These are phyloP conservation scores for Epizoanthus illoricatus DNA, from an alignment of 92 coral and sea anemone species.

Conservation along the genomic window DNA sequence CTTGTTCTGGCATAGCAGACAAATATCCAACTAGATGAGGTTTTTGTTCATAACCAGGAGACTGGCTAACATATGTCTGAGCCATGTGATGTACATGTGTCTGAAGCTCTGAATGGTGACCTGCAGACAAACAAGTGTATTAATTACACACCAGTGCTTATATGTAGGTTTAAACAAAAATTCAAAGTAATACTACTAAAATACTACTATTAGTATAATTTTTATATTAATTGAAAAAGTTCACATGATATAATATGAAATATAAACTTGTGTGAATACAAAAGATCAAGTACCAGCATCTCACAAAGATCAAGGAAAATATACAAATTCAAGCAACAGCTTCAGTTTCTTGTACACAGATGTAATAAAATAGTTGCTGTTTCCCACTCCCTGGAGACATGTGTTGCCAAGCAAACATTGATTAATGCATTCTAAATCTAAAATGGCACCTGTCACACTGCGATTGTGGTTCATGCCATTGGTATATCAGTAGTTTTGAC, in stretches of 20 bases:
- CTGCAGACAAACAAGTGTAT: background rate
- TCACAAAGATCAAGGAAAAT: too few species aligned
- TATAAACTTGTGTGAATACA: too few species aligned
- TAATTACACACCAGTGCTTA: background rate
- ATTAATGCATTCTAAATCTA: too few species aligned
- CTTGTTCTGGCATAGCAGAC: constrained; percentile 48
- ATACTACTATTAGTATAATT: too few species aligned
- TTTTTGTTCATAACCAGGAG: constrained; percentile 22
- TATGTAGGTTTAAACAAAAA: constrained; percentile 4
- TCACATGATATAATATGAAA: background rate
- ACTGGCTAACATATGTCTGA: constrained; percentile 10
- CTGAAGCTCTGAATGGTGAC: background rate
- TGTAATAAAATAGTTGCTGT: background rate
- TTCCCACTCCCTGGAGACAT: background rate
- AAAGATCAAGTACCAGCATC: too few species aligned
- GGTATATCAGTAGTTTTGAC: background rate
- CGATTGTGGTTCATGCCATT: background rate
- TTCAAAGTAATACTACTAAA: too few species aligned
- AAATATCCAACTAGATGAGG: constrained; percentile 26
- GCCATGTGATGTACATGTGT: constrained; percentile 27
- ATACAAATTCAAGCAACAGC: too few species aligned
- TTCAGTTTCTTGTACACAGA: too few species aligned
- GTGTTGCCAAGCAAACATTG: background rate
- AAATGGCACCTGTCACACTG: background rate
- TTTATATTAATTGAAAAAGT: background rate